Base-by-base conservation (phyloP, 2,888 invertebrate species). In the Lasioglossum zephyrum region DNA sequence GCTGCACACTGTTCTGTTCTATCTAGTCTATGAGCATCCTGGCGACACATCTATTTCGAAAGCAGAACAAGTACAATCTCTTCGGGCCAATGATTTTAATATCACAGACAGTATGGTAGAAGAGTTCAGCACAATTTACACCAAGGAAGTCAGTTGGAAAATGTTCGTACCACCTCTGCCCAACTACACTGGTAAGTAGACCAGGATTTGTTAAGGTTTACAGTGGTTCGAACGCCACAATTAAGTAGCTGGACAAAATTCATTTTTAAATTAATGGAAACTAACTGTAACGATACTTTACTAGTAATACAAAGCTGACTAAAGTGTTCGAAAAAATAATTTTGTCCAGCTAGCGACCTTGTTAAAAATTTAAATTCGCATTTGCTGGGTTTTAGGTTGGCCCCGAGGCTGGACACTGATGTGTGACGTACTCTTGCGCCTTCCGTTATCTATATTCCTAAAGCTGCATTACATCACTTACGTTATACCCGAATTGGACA, bases 141-240 rank as follows among this genome's bases (percentile, higher is more conserved):
- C 94, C 60, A 95, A 95, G 5, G 95, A 96, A 77, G 95, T 97
- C 8, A 96, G 95, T 89, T 98, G 97, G 97, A 97, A 96, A 93
- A 97, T 97, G 95, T 98, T 97, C 93, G 95, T 98, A 22, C 96
- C 97, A 0, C 97, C 97, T 0, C 92, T 98, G 72, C 96, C 96
- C 0, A 92, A 93, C 72, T 96, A 97, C 91, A 92, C 89, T 86
- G 96, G 73, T 73, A 2, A 53, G 18, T 53, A 36, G 1, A 36
- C 6, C 8, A 31, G 6, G 18, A 63, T 31, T 63, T 36, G 31
- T 18, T 18, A 18, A 31, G 16, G 8, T 57, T n/a, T 11, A n/a
- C n/a, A 57, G 57, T 57, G n/a, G n/a, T n/a, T 57, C 9, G 11
- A 57, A 57, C 2, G n/a, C 11, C 4, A 57, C 11, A 11, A n/a